These are phyloP conservation scores for Ectemnius lituratus DNA, from an alignment of 2,888 invertebrate genomes.

Conservation along the genomic window DNA sequence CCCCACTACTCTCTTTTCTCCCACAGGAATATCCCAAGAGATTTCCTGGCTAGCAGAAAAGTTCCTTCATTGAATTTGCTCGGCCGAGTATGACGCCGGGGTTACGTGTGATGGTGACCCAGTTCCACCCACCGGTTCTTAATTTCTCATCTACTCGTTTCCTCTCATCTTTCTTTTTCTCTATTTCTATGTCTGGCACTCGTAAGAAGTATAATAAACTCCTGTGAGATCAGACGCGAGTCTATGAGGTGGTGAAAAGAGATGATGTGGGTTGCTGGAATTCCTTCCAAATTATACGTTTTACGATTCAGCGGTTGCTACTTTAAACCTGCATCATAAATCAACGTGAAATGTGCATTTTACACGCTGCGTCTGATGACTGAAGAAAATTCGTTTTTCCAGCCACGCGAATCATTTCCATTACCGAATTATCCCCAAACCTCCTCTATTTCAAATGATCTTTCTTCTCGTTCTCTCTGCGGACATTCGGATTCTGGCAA, in stretches of 20 bases:
- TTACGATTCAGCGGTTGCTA: conserved; percentile 30
- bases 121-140: not conserved
- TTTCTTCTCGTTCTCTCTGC: not conserved
- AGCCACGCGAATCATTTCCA: not conserved
- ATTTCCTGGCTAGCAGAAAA: too few relatives aligned
- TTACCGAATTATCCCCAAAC: not conserved
- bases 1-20: too few relatives aligned
- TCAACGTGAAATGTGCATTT: conserved; percentile 19
- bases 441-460: not conserved
- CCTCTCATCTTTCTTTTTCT: not conserved
- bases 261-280: conserved; percentile 17
- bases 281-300: conserved; percentile 49
- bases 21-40: too few relatives aligned
- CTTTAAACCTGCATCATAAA: conserved; percentile 29
- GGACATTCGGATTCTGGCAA: too few relatives aligned
- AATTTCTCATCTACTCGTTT: not conserved
- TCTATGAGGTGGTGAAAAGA: conserved; percentile 9
- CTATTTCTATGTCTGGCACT: too few relatives aligned
- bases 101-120: too few relatives aligned
- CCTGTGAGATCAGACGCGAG: not conserved
- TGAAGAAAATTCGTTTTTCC: not conserved
- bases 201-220: not conserved
- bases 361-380: not conserved
- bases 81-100: too few relatives aligned
- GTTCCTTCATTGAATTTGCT: too few relatives aligned